Evolutionary conservation across 2,113 vertebrate species (phyloP), one percentile per base, ranked within the genome.

Genomic region (Brienomyrus brachyistius): DNA sequence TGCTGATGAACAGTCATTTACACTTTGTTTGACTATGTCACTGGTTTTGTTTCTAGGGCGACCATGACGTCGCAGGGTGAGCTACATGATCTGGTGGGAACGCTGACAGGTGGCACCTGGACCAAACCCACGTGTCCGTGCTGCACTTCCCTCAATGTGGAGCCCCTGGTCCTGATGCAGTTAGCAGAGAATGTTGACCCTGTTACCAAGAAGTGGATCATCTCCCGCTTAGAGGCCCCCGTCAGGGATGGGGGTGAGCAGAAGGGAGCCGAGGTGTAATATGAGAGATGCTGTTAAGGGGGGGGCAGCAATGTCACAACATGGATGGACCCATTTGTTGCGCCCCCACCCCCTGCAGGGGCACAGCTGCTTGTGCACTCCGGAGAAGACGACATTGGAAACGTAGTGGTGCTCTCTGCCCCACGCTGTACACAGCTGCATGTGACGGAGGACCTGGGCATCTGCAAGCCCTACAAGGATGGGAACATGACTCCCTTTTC

Each of bases 181-280:
- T 94, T 96, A 2, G 92, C 93, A 4, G 90, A 90, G 17, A 92
- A 93, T 0, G 91, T 96, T 50, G 91, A 93, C 35, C 94, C 94
- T 0, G 94, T 93, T 90, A 96, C 96, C 15, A 96, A 96, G 91
- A 92, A 94, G 83, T 96, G 96, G 96, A 92, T 96, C 91, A 93
- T 96, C 90, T 93, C 80, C 48, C 52, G 95, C 66, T 94, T 96
- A 1, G 94, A 93, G 40, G 70, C 94, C 5, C 80, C 95, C 11
- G 91, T 93, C 87, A 94, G 92, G 50, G 93, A 95, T 47, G 95
- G 96, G 93, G 95, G 96, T 96, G 90, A 94, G 93, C 27, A 27
- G 43, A 17, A 86, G 7, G 23, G 70, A 47, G 7, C 45, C n/a
- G 19, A 48, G 45, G 45, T 23, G 82, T 23, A 17, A 84, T 21